Conservation (phyloP, 1,140 invertebrate species). For the Scaptomyza graminum region DNA sequence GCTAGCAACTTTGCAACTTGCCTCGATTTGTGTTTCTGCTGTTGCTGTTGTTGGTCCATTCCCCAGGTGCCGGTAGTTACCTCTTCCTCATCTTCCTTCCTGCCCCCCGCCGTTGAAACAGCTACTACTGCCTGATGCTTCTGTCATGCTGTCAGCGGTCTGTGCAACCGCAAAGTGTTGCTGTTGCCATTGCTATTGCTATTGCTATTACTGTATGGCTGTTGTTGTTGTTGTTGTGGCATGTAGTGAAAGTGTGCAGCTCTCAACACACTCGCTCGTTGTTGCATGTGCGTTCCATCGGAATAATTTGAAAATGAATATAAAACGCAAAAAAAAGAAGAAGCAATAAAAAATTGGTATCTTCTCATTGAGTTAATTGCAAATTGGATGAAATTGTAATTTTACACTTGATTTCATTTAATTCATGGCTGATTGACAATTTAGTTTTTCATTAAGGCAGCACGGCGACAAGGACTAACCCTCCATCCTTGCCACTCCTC, state of each 20-base stretch:
- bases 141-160: conserved; percentile 44
- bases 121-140: conserved; percentile 5
- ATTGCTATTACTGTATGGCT: background rate
- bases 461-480: conserved; percentile 10
- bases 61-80: background rate
- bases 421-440: conserved; percentile 83
- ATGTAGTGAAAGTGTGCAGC: conserved; percentile 55
- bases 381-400: conserved; percentile 84
- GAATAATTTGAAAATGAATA: conserved; percentile 81
- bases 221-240: conserved; percentile 30
- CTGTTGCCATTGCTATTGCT: conserved; percentile 18
- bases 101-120: background rate
- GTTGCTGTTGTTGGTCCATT: background rate
- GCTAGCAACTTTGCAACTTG: conserved; percentile 24
- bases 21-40: conserved; percentile 5
- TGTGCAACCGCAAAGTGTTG: conserved; percentile 49
- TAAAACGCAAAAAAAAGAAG: conserved; percentile 24
- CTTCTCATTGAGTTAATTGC: conserved; percentile 83
- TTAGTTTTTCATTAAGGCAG: conserved; percentile 82
- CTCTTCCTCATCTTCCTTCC: background rate
- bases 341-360: conserved; percentile 57
- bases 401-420: conserved; percentile 83
- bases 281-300: conserved; percentile 73
- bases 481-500: background rate
- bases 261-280: conserved; percentile 8